These are phyloP conservation scores for Marcusenius ussheri DNA, from an alignment of 2,113 vertebrate genomes.

Conservation along the genomic window DNA sequence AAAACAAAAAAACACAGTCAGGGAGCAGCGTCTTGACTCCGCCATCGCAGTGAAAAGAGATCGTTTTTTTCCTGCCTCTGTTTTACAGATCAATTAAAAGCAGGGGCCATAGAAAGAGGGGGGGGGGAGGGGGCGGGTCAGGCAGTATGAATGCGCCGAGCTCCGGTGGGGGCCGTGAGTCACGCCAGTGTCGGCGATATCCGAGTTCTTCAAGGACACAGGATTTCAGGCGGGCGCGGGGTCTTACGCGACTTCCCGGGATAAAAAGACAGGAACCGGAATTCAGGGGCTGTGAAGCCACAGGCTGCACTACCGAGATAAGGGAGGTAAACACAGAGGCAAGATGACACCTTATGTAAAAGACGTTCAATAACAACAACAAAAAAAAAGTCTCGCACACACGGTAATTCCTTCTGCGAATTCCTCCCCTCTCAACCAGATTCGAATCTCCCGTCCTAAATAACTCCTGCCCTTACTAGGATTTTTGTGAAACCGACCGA, in stretches of 20 bases:
- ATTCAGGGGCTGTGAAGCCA: constrained; percentile 4
- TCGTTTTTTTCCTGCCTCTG: too few species aligned
- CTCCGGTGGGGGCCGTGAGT: background rate
- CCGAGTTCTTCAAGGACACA: background rate
- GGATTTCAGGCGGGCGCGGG: background rate
- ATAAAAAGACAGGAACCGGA: background rate
- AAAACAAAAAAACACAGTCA: background rate
- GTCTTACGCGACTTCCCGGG: background rate
- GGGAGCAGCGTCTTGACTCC: background rate
- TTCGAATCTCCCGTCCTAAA: background rate
- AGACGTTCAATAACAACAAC: background rate
- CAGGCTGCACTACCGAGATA: constrained; percentile 2
- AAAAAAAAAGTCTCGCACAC: background rate
- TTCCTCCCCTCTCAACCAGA: background rate
- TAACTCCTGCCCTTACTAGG: background rate
- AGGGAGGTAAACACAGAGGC: constrained; percentile 5
- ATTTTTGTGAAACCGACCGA: constrained; percentile 10
- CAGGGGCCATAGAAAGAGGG: background rate
- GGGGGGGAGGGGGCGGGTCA: background rate
- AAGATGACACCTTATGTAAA: constrained; percentile 16
- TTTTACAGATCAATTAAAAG: constrained; percentile 4
- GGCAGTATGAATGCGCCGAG: background rate
- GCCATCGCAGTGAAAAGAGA: background rate
- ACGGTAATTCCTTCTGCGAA: background rate
- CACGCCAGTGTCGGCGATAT: background rate